phyloP scores from a whole-genome alignment of 2,888 invertebrate species.

The Ennomos quercinarius region DNA sequence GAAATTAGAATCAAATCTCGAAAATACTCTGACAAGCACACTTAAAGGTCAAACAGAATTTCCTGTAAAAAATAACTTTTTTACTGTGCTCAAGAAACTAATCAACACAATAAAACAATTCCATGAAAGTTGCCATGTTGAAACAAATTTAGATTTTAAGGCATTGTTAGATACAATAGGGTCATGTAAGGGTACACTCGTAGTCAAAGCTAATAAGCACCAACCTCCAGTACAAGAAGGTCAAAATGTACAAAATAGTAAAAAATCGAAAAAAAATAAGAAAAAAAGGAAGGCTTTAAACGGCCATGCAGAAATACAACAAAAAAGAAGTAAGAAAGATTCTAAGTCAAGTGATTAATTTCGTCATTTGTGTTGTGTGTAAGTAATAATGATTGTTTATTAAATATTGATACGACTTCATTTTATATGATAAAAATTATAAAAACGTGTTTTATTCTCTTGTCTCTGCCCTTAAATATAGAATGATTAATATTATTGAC shows the following conservation, averaged over 20 bases:
- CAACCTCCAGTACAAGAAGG: conserved; percentile 43
- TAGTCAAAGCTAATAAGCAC: conserved; percentile 53
- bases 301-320: conserved; percentile 56
- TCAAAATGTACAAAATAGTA: conserved; percentile 46
- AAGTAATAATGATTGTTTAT: conserved; percentile 31
- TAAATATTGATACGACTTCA: conserved; percentile 11
- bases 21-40: conserved; percentile 64
- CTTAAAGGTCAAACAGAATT: conserved; percentile 68
- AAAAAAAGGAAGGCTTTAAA: conserved; percentile 69
- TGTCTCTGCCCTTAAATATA: no score
- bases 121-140: conserved; percentile 68
- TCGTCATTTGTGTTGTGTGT: conserved; percentile 16
- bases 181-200: conserved; percentile 55
- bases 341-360: conserved; percentile 51
- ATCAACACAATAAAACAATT: conserved; percentile 80
- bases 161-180: conserved; percentile 55
- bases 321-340: conserved; percentile 59
- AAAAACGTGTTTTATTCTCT: no score
- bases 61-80: conserved; percentile 85
- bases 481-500: no score
- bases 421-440: neutral
- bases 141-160: conserved; percentile 65
- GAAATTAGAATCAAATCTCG: conserved; percentile 79
- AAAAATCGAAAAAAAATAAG: conserved; percentile 59
- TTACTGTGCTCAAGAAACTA: conserved; percentile 81